phyloP scores from a whole-genome alignment of 2,113 vertebrate species.

The Alexandromys fortis region DNA sequence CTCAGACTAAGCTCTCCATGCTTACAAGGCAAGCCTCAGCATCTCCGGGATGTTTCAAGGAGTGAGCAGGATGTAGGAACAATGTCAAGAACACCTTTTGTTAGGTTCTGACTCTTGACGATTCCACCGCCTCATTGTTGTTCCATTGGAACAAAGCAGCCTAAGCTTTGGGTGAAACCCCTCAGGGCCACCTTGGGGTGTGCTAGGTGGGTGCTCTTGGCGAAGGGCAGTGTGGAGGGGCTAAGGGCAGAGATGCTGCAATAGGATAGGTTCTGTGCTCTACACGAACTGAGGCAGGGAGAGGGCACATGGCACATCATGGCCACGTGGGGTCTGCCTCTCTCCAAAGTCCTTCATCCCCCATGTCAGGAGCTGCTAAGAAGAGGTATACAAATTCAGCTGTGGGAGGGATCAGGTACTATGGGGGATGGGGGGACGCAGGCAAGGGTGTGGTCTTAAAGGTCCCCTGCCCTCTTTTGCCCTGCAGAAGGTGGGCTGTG shows the following conservation, averaged over 20 bases:
- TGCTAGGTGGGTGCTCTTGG: no score
- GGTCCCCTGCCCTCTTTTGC: neutral
- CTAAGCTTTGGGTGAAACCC: neutral
- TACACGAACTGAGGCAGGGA: neutral
- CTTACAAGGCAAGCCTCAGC: neutral
- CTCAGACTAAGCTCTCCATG: neutral
- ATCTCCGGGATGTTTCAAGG: neutral
- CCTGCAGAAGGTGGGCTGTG: constrained; percentile 96
- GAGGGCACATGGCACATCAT: no score
- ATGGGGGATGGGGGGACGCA: no score
- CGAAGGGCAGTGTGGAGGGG: rapidly evolving
- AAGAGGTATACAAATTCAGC: neutral
- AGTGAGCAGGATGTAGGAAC: neutral
- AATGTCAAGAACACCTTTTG: neutral
- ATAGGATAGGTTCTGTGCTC: neutral
- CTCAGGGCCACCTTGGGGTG: no score
- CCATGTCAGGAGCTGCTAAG: neutral
- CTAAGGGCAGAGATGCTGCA: neutral
- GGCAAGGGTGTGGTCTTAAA: rapidly evolving
- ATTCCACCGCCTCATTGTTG: neutral
- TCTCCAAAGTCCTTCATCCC: neutral
- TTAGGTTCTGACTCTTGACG: neutral
- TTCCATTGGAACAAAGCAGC: neutral
- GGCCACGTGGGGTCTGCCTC: neutral
- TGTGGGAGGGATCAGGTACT: neutral